phyloP scores from a whole-genome alignment of 2,113 vertebrate genomes.

The Copsychus sechellarum region DNA sequence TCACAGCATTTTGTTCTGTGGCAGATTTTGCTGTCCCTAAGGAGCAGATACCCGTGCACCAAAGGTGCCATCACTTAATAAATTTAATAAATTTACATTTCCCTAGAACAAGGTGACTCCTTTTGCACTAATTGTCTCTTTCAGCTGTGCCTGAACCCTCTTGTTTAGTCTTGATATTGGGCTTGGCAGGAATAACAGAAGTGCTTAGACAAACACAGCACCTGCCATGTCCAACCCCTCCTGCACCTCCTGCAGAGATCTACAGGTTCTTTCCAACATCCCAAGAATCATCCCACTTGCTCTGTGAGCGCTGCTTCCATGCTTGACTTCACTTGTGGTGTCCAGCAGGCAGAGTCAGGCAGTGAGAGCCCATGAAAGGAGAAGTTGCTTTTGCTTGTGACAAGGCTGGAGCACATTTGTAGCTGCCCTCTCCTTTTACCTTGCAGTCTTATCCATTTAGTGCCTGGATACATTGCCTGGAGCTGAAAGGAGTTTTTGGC shows the following conservation, averaged over 20 bases:
- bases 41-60: background rate
- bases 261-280: background rate
- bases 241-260: no score
- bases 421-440: accelerated
- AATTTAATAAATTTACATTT: background rate
- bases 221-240: accelerated
- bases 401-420: background rate
- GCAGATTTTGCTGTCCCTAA: slow-evolving; percentile 71
- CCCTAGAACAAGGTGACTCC: background rate
- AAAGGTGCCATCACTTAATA: accelerated
- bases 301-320: no score
- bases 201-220: background rate
- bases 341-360: background rate
- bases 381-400: background rate
- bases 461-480: background rate
- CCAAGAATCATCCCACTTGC: no score
- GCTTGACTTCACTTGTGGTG: background rate
- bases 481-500: background rate
- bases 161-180: accelerated
- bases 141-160: background rate
- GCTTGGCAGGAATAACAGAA: background rate
- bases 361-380: background rate
- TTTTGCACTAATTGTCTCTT: background rate
- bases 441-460: background rate
- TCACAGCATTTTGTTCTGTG: slow-evolving; percentile 71